Percentiles rank a stretch among this genome's conserved stretches.
These are phyloP conservation scores for Whitmania pigra DNA, from an alignment of 1,140 invertebrate species.

Conservation along the genomic window DNA sequence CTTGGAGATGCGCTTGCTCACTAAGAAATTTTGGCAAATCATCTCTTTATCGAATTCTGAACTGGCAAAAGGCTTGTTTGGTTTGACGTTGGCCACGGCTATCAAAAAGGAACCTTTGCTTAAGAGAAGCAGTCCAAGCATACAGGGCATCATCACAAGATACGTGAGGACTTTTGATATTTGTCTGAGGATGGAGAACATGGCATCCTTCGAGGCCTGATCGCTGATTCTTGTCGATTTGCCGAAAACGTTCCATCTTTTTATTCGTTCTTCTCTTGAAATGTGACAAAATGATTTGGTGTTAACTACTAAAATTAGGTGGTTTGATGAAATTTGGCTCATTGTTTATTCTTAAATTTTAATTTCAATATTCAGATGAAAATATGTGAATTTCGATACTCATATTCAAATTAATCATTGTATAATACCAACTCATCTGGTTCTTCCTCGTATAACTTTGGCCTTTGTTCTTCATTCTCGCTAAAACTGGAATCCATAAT, in stretches of 20 bases:
- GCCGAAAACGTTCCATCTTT: conserved; percentile 11
- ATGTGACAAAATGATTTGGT: too few relatives aligned
- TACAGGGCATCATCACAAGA: conserved; percentile 10
- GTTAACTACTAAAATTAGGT: too few relatives aligned
- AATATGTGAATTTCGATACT: too few relatives aligned
- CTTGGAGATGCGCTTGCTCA: not conserved
- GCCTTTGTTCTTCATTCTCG: too few relatives aligned
- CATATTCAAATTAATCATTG: too few relatives aligned
- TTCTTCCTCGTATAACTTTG: too few relatives aligned
- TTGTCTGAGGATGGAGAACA: conserved; percentile 9
- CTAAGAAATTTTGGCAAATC: not conserved
- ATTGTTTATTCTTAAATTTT: too few relatives aligned
- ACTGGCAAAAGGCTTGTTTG: not conserved
- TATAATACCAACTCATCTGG: too few relatives aligned
- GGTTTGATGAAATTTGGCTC: too few relatives aligned
- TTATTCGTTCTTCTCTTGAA: conserved; percentile 1
- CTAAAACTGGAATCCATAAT: too few relatives aligned
- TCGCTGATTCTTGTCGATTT: not conserved
- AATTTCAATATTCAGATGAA: too few relatives aligned
- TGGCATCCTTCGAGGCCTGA: not conserved
- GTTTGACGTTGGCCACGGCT: conserved; percentile 17
- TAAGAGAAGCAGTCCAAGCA: conserved; percentile 7
- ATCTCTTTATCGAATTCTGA: not conserved
- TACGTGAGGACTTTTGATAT: conserved; percentile 13
- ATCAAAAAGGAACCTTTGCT: conserved; percentile 20